A percentile compares a stretch with the other conserved stretches of the same genome.
These are phyloP conservation scores for Craseonycteris thonglongyai DNA, from an alignment of 2,113 vertebrate species.

Conservation along the genomic window DNA sequence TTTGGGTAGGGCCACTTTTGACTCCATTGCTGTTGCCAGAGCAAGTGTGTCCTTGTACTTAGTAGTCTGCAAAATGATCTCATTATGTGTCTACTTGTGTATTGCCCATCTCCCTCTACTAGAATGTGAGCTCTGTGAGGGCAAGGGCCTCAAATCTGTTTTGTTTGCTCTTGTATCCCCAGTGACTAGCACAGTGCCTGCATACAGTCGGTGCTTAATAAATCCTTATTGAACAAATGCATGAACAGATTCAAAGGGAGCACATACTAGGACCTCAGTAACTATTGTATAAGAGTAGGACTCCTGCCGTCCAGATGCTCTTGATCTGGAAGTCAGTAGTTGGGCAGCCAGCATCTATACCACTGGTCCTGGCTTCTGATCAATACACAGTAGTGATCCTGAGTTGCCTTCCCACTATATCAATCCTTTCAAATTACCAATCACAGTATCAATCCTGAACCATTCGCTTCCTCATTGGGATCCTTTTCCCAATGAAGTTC, in stretches of 20 bases:
- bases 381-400: background rate
- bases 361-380: background rate
- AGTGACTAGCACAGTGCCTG: background rate
- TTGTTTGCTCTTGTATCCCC: background rate
- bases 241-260: background rate
- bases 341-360: background rate
- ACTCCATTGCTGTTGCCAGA: slow-evolving; percentile 7
- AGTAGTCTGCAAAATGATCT: background rate
- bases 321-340: slow-evolving; percentile 23
- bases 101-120: background rate
- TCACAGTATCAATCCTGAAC: background rate
- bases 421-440: slow-evolving; percentile 29
- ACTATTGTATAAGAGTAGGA: slow-evolving; percentile 17
- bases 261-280: background rate
- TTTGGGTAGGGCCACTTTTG: slow-evolving; percentile 23
- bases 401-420: background rate
- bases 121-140: slow-evolving; percentile 21
- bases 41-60: background rate
- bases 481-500: background rate
- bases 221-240: slow-evolving; percentile 34
- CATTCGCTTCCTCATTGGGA: background rate
- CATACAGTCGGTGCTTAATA: background rate
- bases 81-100: background rate
- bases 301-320: background rate
- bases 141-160: background rate